Conservation (phyloP, 2,797 vertebrate species). For the Adelosebastes latens region DNA sequence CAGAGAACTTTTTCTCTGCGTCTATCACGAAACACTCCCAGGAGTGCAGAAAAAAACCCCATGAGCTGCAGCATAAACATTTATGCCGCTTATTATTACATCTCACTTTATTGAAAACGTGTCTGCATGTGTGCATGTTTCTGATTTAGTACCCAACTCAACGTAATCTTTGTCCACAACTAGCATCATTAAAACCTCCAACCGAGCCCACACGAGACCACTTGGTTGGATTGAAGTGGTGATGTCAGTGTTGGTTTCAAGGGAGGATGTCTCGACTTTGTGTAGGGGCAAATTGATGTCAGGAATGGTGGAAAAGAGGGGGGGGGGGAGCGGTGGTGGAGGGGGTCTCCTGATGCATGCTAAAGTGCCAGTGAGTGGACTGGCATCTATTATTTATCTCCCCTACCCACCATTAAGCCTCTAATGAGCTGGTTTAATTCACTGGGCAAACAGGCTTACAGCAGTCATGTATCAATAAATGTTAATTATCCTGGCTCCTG, state of each 20-base stretch:
- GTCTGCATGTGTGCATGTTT: background rate
- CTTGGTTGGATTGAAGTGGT: slow-evolving; percentile 59
- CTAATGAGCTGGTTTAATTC: slow-evolving; percentile 85
- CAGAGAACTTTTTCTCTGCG: slow-evolving; percentile 6
- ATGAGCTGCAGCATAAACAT: background rate
- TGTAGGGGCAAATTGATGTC: slow-evolving; percentile 67
- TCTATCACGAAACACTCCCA: slow-evolving; percentile 9
- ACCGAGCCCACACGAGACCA: slow-evolving; percentile 51
- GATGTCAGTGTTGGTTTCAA: slow-evolving; percentile 70
- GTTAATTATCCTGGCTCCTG: slow-evolving; percentile 81
- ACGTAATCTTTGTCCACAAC: slow-evolving; percentile 16
- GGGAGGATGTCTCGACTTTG: slow-evolving; percentile 71
- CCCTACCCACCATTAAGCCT: slow-evolving; percentile 79
- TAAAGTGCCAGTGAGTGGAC: slow-evolving; percentile 80
- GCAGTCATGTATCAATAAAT: slow-evolving; percentile 85
- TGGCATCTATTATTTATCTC: slow-evolving; percentile 83
- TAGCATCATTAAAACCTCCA: slow-evolving; percentile 45
- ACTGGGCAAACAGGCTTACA: slow-evolving; percentile 83
- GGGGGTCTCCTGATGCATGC: slow-evolving; percentile 68
- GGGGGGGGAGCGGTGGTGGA: background rate
- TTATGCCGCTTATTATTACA: slow-evolving; percentile 10
- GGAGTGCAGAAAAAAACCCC: background rate
- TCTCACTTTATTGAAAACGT: slow-evolving; percentile 20
- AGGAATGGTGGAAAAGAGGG: slow-evolving; percentile 14
- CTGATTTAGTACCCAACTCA: slow-evolving; percentile 34